A percentile compares a stretch with the other conserved stretches of the same genome.
Conservation (phyloP, 1,140 invertebrate genomes). For the Drosophila truncata region DNA sequence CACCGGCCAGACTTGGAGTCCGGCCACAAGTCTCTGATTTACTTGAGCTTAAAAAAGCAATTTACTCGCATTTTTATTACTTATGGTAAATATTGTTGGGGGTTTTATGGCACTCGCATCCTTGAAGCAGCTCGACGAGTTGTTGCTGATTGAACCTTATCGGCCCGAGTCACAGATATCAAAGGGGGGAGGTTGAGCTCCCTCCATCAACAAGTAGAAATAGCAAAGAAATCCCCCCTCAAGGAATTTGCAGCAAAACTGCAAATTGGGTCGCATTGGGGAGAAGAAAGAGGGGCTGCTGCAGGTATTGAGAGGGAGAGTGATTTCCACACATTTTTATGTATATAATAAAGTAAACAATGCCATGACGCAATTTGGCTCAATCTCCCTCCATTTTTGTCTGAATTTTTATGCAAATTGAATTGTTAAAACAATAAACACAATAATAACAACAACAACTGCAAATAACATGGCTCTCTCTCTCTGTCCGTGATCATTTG, state of each 20-base stretch:
- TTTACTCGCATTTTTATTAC: slow-evolving; percentile 74
- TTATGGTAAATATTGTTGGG: slow-evolving; percentile 70
- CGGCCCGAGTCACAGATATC: slow-evolving; percentile 30
- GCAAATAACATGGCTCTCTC: slow-evolving; percentile 33
- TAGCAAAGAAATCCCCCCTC: slow-evolving; percentile 21
- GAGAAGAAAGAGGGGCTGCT: not conserved
- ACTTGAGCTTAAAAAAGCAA: slow-evolving; percentile 70
- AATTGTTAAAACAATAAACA: slow-evolving; percentile 72
- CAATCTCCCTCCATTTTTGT: slow-evolving; percentile 37
- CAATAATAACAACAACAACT: slow-evolving; percentile 41
- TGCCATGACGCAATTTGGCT: slow-evolving; percentile 57
- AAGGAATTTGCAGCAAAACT: slow-evolving; percentile 38
- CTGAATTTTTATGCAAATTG: slow-evolving; percentile 57
- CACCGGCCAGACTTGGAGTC: slow-evolving; percentile 27
- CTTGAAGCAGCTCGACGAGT: slow-evolving; percentile 58
- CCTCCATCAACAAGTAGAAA: slow-evolving; percentile 46
- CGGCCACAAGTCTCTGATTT: slow-evolving; percentile 51
- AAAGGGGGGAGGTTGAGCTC: not conserved
- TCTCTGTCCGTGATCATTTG: slow-evolving; percentile 57
- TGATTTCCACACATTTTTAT: slow-evolving; percentile 20
- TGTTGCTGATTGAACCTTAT: slow-evolving; percentile 54
- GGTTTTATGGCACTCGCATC: slow-evolving; percentile 69
- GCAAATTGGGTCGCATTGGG: slow-evolving; percentile 38
- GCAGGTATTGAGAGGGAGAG: slow-evolving; percentile 24
- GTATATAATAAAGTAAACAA: slow-evolving; percentile 48